Base-by-base conservation (phyloP, 2,797 vertebrate genomes). In the Dendrocincla tyrannina region DNA sequence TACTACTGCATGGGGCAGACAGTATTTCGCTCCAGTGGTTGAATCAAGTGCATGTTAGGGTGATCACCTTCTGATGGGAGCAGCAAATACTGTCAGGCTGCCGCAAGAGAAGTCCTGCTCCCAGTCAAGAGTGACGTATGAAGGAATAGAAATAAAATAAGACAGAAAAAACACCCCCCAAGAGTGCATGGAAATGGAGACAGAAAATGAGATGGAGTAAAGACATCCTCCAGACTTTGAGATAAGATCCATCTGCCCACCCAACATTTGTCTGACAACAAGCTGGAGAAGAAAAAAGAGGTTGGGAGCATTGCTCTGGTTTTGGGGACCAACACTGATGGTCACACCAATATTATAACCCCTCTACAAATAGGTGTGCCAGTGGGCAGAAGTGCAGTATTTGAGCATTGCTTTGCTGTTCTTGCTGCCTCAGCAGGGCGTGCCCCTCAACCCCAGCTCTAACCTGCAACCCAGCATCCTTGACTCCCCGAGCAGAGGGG, bases 301-400 rank as follows among this genome's bases (percentile, higher is more conserved):
- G 41, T 3, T 33, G 56, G 10, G 24, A 50, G 16, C 35, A 46
- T 9, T 1, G 0, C 59, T 28, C 5, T 33, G 33, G 14, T 10
- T 60, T 4, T 0, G 0, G 64, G 39, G 56, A 41, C 35, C 25
- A 32, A 53, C 10, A n/a, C 23, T 2, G 2, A 67, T 7, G 23
- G 47, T 33, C 47, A 66, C 3, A 12, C 10, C 0, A 0, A 6
- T 13, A 37, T 1, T 18, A 39, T 14, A 60, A 70, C 30, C 18
- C 4, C 5, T 7, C 9, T 5, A 20, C 37, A 69, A 33, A 3
- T 2, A 3, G n/a, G 33, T 9, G 5, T 5, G 2, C 25, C 50
- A 66, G 27, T 0, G 0, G 33, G 42, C 23, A 85, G 33, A 59
- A 78, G 28, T 1, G 6, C 52, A 55, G 19, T 5, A 59, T 22